A percentile compares a stretch with the other conserved stretches of the same genome.
These are phyloP conservation scores for Capitulum mitella DNA, from an alignment of 2,888 invertebrate genomes.

Conservation along the genomic window DNA sequence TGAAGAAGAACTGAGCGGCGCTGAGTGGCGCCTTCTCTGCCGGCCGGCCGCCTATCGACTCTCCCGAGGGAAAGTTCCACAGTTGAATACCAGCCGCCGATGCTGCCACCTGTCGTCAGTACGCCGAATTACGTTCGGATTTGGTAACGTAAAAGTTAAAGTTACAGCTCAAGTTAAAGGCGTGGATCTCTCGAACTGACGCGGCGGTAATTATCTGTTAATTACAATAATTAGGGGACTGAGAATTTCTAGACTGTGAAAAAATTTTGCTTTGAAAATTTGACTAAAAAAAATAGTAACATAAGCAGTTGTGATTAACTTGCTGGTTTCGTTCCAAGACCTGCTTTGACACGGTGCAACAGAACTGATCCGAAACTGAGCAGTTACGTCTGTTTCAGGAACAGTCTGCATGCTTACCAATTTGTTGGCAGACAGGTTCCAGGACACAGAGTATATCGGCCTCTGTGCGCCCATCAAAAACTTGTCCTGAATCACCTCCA, in stretches of 20 bases:
- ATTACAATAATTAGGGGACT: no score
- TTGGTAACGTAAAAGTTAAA: not conserved
- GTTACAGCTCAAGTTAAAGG: not conserved
- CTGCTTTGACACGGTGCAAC: no score
- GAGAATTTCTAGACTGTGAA: not conserved
- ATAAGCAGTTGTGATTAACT: not conserved
- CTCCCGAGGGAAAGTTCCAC: not conserved
- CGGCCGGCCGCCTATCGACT: not conserved
- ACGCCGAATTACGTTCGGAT: not conserved
- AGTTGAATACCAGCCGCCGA: not conserved
- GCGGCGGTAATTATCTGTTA: no score
- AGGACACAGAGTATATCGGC: not conserved
- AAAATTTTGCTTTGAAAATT: not conserved
- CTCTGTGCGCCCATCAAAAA: not conserved
- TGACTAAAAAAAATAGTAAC: not conserved
- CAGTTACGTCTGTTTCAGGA: no score
- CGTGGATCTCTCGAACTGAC: no score
- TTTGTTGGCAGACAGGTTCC: not conserved
- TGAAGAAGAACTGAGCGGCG: conserved; percentile 13
- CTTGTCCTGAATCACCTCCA: not conserved
- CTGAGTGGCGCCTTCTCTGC: not conserved
- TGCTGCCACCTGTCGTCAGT: not conserved
- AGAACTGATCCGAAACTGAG: no score
- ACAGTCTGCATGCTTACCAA: not conserved
- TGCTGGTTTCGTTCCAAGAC: not conserved